These are phyloP conservation scores for Amphipoea oculea DNA, from an alignment of 2,888 invertebrate genomes.

Conservation along the genomic window DNA sequence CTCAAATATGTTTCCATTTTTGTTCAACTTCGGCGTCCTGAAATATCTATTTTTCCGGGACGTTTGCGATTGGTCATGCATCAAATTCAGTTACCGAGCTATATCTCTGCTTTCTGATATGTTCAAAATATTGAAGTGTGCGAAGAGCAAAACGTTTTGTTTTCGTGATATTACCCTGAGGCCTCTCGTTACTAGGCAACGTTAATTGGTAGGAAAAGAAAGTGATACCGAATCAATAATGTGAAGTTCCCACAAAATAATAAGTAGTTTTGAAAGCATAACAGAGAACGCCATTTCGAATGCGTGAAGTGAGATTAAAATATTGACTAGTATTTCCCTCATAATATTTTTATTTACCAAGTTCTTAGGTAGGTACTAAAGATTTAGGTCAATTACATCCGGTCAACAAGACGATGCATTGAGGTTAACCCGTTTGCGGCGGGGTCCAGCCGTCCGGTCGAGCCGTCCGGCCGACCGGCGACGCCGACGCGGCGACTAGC, in stretches of 20 bases:
- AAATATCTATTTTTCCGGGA: slow-evolving; percentile 54
- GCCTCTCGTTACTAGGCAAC: slow-evolving; percentile 23
- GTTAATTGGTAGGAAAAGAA: slow-evolving; percentile 13
- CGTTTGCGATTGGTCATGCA: slow-evolving; percentile 59
- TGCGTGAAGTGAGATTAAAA: too few relatives aligned
- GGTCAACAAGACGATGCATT: slow-evolving; percentile 63
- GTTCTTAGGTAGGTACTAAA: slow-evolving; percentile 13
- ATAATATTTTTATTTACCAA: slow-evolving; percentile 23
- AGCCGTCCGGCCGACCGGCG: slow-evolving; percentile 40
- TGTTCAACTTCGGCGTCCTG: slow-evolving; percentile 33
- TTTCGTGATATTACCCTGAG: slow-evolving; percentile 32
- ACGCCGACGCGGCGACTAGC: slow-evolving; percentile 26
- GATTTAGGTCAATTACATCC: slow-evolving; percentile 65
- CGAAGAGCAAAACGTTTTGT: slow-evolving; percentile 28
- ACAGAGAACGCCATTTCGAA: too few relatives aligned
- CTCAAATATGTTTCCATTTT: slow-evolving; percentile 6
- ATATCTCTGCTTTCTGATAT: slow-evolving; percentile 31
- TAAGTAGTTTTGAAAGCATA: background rate
- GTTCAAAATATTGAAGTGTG: slow-evolving; percentile 23
- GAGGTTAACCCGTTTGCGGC: slow-evolving; percentile 66
- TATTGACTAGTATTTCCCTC: background rate
- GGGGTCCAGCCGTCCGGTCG: slow-evolving; percentile 37
- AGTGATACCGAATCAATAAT: slow-evolving; percentile 12
- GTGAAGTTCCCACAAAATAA: background rate
- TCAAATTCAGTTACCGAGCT: slow-evolving; percentile 54